phyloP scores from a whole-genome alignment of 2,888 invertebrate species.

The Chironomus tentans region DNA sequence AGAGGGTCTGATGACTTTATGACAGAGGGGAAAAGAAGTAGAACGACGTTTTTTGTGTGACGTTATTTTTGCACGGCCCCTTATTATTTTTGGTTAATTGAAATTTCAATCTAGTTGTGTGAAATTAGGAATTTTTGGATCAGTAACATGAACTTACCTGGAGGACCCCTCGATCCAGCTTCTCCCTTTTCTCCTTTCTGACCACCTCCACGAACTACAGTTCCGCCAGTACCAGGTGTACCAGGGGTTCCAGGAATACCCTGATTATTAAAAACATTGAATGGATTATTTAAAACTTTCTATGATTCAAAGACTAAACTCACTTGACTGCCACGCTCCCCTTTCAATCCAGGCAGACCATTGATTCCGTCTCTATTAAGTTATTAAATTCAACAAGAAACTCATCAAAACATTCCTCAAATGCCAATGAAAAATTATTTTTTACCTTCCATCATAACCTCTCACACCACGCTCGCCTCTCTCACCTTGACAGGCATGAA shows the following conservation, averaged over 20 bases:
- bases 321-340: conserved; percentile 32
- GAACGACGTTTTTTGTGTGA: too few species aligned
- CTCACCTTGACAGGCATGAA: conserved; percentile 16
- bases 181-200: conserved; percentile 39
- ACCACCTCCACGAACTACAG: conserved; percentile 3
- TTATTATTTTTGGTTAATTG: too few species aligned
- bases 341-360: conserved; percentile 38
- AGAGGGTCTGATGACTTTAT: too few species aligned
- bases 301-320: conserved; percentile 29
- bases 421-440: conserved; percentile 36
- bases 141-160: neutral
- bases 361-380: conserved; percentile 4
- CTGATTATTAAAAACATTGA: neutral
- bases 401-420: conserved; percentile 34
- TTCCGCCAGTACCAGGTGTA: neutral
- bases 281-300: neutral
- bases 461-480: conserved; percentile 34
- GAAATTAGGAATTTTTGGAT: neutral
- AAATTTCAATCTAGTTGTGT: too few species aligned
- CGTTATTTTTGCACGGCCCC: too few species aligned
- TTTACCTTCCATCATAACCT: conserved; percentile 39
- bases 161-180: conserved; percentile 46
- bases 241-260: conserved; percentile 11
- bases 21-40: too few species aligned
- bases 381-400: conserved; percentile 25